Evolutionary conservation across 1,140 invertebrate species (phyloP), one percentile per base, ranked within the genome.

Genomic region (Hylaeus anthracinus): DNA sequence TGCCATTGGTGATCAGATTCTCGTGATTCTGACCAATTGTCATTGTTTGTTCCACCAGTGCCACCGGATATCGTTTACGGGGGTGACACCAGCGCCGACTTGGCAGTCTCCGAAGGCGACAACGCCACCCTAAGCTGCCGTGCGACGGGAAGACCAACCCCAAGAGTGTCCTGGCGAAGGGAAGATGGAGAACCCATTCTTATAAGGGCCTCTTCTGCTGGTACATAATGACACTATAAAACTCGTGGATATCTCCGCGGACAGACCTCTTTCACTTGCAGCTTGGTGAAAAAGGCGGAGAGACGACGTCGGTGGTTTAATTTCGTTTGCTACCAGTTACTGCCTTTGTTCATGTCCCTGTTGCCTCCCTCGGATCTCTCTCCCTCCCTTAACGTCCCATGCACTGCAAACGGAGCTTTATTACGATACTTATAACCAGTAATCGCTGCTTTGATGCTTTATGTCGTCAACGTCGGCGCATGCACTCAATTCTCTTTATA

Each of bases 101-200:
- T 97, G 64, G 96, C 96, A 37, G 96, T 96, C 9, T 95, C 96
- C 81, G 97, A 98, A 91, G 95, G 97, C 82, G 96, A 97, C 84
- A 97, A 97, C 89, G 96, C 97, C 5, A 97, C 96, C 0, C 92
- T 98, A n/a, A 95, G 95, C 73, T 98, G 97, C 90, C 95, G 95
- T 81, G 97, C 97, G 3, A 96, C 95, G 0, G 97, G 97, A 8
- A 95, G 96, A 90, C 96, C 96, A 0, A 92, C 94, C n/a, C 96
- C 96, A 0, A 94, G 96, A 75, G 95, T 97, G 58, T 95, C 95
- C 4, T 97, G 96, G 96, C 94, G 94, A 76, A 93, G 96, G 55
- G 96, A 96, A 89, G 95, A 96, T 87, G 95, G 95, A 56, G 95
- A 96, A 86, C 95, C 95, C 55, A 95, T 96, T 82, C 90, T 96